A percentile compares a stretch with the other conserved stretches of the same genome.
phyloP scores from a whole-genome alignment of 2,113 vertebrate species.

The Percopsis transmontana region DNA sequence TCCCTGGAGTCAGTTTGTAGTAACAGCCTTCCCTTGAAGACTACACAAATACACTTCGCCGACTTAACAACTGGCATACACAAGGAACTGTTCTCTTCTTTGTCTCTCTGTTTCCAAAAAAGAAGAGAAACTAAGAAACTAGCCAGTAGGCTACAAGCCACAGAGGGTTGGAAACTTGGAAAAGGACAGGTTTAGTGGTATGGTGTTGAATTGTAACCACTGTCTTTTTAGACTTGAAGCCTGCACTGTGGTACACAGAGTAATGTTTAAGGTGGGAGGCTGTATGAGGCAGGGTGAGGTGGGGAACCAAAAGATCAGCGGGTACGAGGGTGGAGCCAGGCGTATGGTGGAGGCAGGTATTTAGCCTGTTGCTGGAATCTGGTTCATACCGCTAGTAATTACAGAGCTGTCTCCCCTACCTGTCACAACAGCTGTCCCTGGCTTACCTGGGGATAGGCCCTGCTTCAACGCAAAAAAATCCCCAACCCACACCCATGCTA shows the following conservation, averaged over 20 bases:
- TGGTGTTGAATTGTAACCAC: not conserved
- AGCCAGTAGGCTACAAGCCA: constrained; percentile 1
- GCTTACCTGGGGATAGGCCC: constrained; percentile 70
- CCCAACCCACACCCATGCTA: constrained; percentile 59
- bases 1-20: constrained; percentile 31
- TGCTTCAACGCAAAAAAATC: constrained; percentile 73
- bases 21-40: constrained; percentile 28
- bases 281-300: constrained; percentile 4
- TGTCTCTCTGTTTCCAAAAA: not conserved
- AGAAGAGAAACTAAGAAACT: not conserved
- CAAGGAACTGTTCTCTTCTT: constrained; percentile 7
- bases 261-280: not conserved
- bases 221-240: not conserved
- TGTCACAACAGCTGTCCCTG: constrained; percentile 78
- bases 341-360: constrained; percentile 59
- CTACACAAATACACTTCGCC: constrained; percentile 31
- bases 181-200: not conserved
- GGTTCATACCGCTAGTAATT: constrained; percentile 73
- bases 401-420: constrained; percentile 70
- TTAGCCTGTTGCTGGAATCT: constrained; percentile 76
- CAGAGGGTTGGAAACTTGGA: not conserved
- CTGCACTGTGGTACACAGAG: not conserved
- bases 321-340: constrained; percentile 45
- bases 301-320: constrained; percentile 22
- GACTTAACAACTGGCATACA: constrained; percentile 21